phyloP scores from a whole-genome alignment of 1,140 invertebrate species.

The Dendroctonus ponderosae region DNA sequence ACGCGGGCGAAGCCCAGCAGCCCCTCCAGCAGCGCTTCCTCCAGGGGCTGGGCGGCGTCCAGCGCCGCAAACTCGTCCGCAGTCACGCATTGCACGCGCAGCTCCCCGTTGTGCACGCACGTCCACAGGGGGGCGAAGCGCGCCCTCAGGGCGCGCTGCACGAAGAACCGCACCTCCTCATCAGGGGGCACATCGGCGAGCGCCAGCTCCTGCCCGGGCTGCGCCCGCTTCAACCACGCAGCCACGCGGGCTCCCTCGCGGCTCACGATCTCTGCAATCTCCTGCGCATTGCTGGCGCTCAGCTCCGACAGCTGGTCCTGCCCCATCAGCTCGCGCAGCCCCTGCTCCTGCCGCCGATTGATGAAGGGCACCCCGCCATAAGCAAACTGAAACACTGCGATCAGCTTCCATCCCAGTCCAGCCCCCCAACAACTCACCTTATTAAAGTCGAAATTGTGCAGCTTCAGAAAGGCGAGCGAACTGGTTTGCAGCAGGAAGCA shows the following conservation, averaged over 20 bases:
- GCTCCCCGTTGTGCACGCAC: conserved; percentile 51
- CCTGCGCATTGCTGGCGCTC: conserved; percentile 18
- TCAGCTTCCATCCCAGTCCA: conserved; percentile 1
- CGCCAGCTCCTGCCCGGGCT: conserved; percentile 31
- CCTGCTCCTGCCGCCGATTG: conserved; percentile 57
- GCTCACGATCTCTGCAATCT: conserved; percentile 37
- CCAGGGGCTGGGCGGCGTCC: conserved; percentile 43
- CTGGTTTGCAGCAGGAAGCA: conserved; percentile 63
- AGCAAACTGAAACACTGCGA: conserved; percentile 57
- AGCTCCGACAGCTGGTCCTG: conserved; percentile 45
- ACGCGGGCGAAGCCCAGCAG: conserved; percentile 68
- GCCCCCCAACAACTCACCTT: conserved; percentile 57
- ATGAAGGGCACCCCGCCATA: conserved; percentile 68
- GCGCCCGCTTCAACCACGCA: conserved; percentile 43
- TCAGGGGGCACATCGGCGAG: conserved; percentile 24
- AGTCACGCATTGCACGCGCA: conserved; percentile 50
- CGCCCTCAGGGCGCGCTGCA: conserved; percentile 56
- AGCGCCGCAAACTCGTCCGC: conserved; percentile 41
- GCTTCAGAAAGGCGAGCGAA: conserved; percentile 63
- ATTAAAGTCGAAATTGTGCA: conserved; percentile 71
- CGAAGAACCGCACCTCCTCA: conserved; percentile 50
- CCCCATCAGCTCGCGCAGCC: conserved; percentile 54
- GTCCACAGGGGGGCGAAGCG: conserved; percentile 56
- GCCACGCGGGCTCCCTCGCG: conserved; percentile 41
- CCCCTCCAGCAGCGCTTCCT: conserved; percentile 55